Evolutionary conservation across 2,888 invertebrate genomes (phyloP).

Genomic region (Gortyna flavago): DNA sequence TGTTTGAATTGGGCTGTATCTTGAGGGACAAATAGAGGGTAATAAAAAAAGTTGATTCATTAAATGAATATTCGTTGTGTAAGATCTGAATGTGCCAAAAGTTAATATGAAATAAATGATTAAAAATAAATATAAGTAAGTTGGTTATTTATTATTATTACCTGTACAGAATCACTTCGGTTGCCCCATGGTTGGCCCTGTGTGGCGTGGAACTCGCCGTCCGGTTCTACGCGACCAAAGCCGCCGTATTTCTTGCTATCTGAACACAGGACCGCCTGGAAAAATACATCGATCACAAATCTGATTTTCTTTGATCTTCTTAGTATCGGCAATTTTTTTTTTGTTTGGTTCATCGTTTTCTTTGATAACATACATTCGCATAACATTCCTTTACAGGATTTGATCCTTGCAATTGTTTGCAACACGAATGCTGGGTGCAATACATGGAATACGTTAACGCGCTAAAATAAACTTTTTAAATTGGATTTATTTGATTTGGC

Average conservation of each 20-base stretch:
- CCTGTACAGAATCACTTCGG: slow-evolving; percentile 89
- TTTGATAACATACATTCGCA: neutral
- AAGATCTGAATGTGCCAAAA: slow-evolving; percentile 12
- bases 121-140: neutral
- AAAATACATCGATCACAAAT: neutral
- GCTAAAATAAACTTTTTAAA: neutral
- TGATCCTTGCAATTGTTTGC: neutral
- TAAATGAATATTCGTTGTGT: slow-evolving; percentile 23
- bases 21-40: neutral
- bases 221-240: slow-evolving; percentile 85
- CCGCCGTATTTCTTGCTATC: slow-evolving; percentile 87
- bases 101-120: slow-evolving; percentile 23
- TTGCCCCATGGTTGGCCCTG: slow-evolving; percentile 86
- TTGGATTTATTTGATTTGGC: neutral
- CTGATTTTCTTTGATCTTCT: neutral
- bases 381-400: neutral
- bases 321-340: neutral
- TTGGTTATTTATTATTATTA: slow-evolving; percentile 63
- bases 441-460: neutral
- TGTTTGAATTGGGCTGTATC: neutral
- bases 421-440: neutral
- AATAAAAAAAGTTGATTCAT: neutral
- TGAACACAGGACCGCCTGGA: slow-evolving; percentile 84
- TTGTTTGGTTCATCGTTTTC: neutral
- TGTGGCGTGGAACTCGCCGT: slow-evolving; percentile 80